Conservation (phyloP, 2,113 vertebrate genomes). For the Emydura subglobosa region DNA sequence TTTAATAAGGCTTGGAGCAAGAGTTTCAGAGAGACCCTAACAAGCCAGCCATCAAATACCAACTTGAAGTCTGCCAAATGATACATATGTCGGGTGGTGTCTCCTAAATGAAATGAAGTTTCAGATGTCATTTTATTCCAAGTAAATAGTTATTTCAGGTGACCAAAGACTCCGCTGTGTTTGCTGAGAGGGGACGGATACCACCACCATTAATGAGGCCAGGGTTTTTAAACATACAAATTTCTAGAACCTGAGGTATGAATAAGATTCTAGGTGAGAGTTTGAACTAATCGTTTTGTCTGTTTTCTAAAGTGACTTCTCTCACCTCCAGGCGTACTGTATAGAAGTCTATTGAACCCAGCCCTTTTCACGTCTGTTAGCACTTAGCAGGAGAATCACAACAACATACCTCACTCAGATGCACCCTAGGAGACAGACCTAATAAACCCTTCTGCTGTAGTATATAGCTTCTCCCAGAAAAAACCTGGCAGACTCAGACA, state of each 20-base stretch:
- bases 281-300: neutral
- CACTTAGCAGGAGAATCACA: neutral
- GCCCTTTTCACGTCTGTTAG: neutral
- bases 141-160: neutral
- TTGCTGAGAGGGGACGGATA: neutral
- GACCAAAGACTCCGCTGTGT: neutral
- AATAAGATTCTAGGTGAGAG: neutral
- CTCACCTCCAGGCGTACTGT: neutral
- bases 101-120: neutral
- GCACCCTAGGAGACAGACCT: neutral
- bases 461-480: no score
- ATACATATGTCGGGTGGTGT: rapidly evolving
- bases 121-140: neutral
- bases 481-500: neutral
- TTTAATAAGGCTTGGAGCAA: neutral
- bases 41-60: neutral
- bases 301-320: neutral
- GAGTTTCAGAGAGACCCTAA: neutral
- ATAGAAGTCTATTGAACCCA: neutral
- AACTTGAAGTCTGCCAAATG: neutral
- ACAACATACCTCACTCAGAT: neutral
- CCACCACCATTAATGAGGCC: no score
- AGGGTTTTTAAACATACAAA: neutral
- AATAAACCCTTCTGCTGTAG: neutral
- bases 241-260: neutral